Percentiles rank a stretch among this genome's conserved stretches.
Conservation (phyloP, 2,113 vertebrate species). For the Hoplias malabaricus region DNA sequence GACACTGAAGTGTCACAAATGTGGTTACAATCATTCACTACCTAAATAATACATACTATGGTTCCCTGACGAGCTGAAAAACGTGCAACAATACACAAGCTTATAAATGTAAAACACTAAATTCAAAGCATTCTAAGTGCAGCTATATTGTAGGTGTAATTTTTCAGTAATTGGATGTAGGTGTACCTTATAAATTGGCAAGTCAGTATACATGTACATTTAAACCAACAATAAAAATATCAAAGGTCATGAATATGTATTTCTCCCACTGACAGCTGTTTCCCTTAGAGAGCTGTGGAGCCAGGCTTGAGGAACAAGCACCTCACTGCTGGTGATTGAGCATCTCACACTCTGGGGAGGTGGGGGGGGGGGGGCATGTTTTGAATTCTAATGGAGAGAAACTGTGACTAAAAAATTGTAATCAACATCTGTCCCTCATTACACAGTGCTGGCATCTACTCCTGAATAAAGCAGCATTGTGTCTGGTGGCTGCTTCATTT, state of each 20-base stretch:
- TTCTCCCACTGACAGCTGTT: constrained; percentile 3
- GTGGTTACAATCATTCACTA: no score
- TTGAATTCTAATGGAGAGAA: constrained; percentile 42
- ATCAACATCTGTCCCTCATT: constrained; percentile 42
- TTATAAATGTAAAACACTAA: neutral
- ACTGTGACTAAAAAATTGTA: constrained; percentile 44
- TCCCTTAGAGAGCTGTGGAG: neutral
- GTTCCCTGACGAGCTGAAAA: no score
- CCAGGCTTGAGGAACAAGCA: neutral
- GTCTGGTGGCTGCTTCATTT: neutral
- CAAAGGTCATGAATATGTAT: neutral
- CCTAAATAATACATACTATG: no score
- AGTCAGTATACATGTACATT: neutral
- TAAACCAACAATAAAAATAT: neutral
- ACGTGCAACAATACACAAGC: no score
- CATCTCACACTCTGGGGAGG: neutral
- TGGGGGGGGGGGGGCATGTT: neutral
- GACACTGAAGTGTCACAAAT: no score
- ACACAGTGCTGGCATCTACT: constrained; percentile 12
- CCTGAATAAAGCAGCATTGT: neutral
- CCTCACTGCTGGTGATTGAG: neutral
- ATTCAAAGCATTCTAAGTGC: neutral
- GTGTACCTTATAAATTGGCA: neutral
- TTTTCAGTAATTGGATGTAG: neutral
- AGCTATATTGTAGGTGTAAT: neutral